A percentile compares a stretch with the other conserved stretches of the same genome.
Evolutionary conservation across 1,140 invertebrate genomes (phyloP).

Genomic region (Meloidogyne exigua): DNA sequence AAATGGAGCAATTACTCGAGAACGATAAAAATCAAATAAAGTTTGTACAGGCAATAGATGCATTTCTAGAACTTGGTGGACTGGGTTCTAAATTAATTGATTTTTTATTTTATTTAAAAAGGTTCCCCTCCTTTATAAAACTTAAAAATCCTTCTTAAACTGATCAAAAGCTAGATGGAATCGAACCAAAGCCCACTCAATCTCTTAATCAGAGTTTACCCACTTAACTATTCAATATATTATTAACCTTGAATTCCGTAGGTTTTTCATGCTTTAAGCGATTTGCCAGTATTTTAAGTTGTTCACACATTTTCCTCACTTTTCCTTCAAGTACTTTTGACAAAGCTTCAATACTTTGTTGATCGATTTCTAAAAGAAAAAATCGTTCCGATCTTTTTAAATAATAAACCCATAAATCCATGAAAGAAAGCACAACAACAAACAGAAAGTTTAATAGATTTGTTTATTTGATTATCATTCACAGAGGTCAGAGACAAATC

Average conservation of each 20-base stretch:
- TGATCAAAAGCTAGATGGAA: no score
- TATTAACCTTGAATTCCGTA: neutral
- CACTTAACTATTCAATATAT: neutral
- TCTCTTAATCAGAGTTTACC: no score
- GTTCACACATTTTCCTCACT: conserved; percentile 12
- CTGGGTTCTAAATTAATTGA: conserved; percentile 20
- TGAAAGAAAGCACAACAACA: conserved; percentile 20
- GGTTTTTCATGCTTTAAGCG: neutral
- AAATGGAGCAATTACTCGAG: conserved; percentile 10
- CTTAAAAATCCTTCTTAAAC: no score
- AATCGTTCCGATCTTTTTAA: neutral
- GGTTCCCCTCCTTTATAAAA: no score
- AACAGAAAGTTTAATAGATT: conserved; percentile 9
- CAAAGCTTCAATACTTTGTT: neutral
- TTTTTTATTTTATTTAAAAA: no score
- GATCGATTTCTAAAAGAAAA: neutral
- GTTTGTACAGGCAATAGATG: neutral
- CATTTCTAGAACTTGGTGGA: conserved; percentile 12
- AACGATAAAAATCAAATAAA: conserved; percentile 10
- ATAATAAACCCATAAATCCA: neutral
- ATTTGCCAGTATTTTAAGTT: neutral
- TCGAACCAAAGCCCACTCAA: neutral
- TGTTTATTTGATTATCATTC: neutral
- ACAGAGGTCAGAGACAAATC: neutral
- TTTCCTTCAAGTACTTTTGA: neutral